Conservation (phyloP, 2,888 invertebrate genomes). For the Lithophane semibrunnea region DNA sequence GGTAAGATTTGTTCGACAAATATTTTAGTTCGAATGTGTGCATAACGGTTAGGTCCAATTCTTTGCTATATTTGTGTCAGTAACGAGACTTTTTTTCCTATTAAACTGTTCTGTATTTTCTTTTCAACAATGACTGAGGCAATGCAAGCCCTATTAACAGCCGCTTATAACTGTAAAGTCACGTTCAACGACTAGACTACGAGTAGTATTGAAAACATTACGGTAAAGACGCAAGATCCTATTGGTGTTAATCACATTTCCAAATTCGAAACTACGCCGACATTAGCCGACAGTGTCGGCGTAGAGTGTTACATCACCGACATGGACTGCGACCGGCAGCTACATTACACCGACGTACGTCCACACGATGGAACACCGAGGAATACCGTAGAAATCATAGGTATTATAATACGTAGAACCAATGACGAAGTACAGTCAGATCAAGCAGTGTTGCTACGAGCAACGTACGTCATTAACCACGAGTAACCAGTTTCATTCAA, state of each 20-base stretch:
- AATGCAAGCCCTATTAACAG: constrained; percentile 5
- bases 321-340: constrained; percentile 17
- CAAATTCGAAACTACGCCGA: constrained; percentile 45
- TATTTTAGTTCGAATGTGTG: constrained; percentile 17
- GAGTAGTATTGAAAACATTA: constrained; percentile 8
- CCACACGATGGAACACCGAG: constrained; percentile 14
- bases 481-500: constrained; percentile 44
- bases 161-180: neutral
- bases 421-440: constrained; percentile 21
- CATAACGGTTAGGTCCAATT: constrained; percentile 25
- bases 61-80: constrained; percentile 16
- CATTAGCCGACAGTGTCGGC: constrained; percentile 34
- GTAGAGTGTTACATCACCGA: constrained; percentile 53
- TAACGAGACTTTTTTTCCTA: constrained; percentile 4
- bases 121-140: constrained; percentile 30
- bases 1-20: constrained; percentile 27
- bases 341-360: constrained; percentile 25
- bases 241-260: constrained; percentile 47
- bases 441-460: neutral
- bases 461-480: constrained; percentile 38
- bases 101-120: constrained; percentile 1
- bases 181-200: constrained; percentile 2
- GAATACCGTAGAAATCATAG: constrained; percentile 13
- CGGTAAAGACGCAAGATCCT: constrained; percentile 26
- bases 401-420: constrained; percentile 7